Conservation (phyloP, 2,797 vertebrate species). For the Dicrostonyx torquatus region DNA sequence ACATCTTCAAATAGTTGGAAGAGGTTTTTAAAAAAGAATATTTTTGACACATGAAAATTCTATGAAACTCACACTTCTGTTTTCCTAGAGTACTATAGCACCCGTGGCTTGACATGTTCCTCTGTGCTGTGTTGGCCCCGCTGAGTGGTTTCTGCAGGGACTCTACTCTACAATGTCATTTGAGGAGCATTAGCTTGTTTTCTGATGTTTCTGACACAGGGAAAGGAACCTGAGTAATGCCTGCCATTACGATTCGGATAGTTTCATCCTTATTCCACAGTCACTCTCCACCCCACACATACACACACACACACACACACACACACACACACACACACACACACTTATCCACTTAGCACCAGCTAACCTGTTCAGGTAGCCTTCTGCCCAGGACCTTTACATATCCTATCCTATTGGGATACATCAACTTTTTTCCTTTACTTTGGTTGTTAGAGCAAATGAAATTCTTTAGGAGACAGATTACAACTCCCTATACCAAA, state of each 20-base stretch:
- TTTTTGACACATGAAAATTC: neutral
- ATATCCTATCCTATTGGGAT: neutral
- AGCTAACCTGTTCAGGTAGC: accelerated
- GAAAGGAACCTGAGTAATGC: neutral
- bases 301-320: accelerated
- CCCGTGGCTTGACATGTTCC: accelerated
- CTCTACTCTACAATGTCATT: too few species aligned
- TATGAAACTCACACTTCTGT: neutral
- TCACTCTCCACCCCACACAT: neutral
- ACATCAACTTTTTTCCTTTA: neutral
- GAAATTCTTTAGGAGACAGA: neutral
- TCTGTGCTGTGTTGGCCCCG: accelerated
- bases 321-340: neutral
- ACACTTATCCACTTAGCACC: neutral
- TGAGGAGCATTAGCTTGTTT: neutral
- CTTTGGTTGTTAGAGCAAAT: neutral
- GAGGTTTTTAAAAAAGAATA: neutral
- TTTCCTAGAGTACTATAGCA: neutral
- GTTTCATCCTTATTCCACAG: neutral
- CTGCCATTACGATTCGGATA: neutral
- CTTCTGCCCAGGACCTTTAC: neutral
- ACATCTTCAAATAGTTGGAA: neutral
- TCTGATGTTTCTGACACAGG: neutral
- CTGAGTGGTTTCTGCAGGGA: accelerated
- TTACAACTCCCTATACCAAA: neutral